phyloP scores from a whole-genome alignment of 2,113 vertebrate species.

The Sturnus vulgaris region DNA sequence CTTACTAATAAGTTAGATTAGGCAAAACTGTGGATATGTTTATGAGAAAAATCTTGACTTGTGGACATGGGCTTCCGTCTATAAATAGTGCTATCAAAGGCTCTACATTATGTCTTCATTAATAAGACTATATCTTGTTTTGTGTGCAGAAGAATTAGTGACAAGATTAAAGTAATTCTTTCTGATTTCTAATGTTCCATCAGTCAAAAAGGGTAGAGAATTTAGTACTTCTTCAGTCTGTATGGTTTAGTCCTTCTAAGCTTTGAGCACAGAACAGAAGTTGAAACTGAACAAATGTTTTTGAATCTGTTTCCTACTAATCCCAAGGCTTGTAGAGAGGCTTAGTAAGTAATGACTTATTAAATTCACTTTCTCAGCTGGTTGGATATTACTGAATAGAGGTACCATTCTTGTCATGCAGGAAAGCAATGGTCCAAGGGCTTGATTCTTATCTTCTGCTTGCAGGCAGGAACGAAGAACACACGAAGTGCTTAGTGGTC shows the following conservation, averaged over 20 bases:
- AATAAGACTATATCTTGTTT: not conserved
- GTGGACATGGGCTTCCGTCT: not conserved
- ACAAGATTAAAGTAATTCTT: not conserved
- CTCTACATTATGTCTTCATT: not conserved
- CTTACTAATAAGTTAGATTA: not conserved
- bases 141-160: not conserved
- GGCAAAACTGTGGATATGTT: not conserved
- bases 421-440: not conserved
- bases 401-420: not conserved
- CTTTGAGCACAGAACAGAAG: not conserved
- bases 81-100: not conserved
- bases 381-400: not conserved
- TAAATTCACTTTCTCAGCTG: not conserved
- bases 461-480: not conserved
- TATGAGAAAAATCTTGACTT: not conserved
- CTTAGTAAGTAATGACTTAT: not conserved
- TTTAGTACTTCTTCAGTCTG: not conserved
- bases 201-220: not conserved
- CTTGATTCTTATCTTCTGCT: not conserved
- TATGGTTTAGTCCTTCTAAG: not conserved
- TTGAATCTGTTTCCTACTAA: not conserved
- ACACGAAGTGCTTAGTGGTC: accelerated
- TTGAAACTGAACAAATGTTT: not conserved
- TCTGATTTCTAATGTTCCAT: not conserved
- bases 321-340: not conserved